Conservation (phyloP, 2,113 vertebrate genomes). For the Carassius gibelio region DNA sequence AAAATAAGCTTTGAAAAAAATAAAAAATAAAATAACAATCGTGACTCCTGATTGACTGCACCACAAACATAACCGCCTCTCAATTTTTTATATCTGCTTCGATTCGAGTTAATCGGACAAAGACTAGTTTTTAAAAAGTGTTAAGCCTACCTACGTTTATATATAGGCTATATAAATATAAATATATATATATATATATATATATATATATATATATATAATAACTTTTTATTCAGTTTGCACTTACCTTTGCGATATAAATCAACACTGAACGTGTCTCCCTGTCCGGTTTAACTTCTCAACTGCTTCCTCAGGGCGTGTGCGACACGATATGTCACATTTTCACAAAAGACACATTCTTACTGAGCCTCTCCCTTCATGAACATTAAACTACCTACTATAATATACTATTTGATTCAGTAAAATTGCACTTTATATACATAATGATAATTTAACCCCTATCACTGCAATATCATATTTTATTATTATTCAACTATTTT, state of each 20-base stretch:
- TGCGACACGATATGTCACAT: neutral
- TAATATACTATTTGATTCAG: neutral
- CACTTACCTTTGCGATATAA: conserved; percentile 16
- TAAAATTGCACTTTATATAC: neutral
- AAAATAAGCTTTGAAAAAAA: neutral
- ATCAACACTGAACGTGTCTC: neutral
- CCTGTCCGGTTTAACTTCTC: neutral
- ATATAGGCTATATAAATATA: neutral
- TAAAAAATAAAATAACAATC: too few relatives aligned
- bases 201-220: neutral
- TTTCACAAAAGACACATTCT: neutral
- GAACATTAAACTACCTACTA: neutral
- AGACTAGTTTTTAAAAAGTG: neutral
- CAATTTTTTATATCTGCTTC: neutral
- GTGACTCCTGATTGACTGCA: neutral
- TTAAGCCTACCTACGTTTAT: neutral
- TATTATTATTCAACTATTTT: neutral
- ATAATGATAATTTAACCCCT: neutral
- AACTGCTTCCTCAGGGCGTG: neutral
- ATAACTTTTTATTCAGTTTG: neutral
- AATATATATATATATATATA: too few relatives aligned
- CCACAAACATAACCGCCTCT: neutral
- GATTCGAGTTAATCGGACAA: neutral
- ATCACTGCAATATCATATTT: neutral
- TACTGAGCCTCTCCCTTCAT: neutral